Evolutionary conservation across 2,888 invertebrate species (phyloP).

Genomic region (Hypercompe scribonia): DNA sequence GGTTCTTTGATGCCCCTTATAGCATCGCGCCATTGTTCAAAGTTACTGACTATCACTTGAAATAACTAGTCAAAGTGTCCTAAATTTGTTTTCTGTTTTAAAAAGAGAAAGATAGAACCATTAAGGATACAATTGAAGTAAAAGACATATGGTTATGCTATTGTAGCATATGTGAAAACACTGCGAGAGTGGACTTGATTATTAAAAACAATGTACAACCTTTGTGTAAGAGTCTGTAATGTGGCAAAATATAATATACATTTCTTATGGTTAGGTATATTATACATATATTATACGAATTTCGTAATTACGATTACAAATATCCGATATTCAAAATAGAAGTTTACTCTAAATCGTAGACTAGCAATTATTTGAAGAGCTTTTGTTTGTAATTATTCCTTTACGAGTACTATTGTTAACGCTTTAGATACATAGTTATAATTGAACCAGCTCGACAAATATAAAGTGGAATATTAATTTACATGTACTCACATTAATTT

Average conservation of each 20-base stretch:
- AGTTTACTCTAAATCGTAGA: neutral
- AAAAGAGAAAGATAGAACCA: constrained; percentile 30
- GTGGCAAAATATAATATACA: too few species aligned
- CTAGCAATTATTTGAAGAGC: too few species aligned
- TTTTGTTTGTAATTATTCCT: too few species aligned
- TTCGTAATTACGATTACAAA: neutral
- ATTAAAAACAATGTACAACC: neutral
- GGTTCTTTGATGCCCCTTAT: constrained; percentile 56
- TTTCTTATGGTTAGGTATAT: too few species aligned
- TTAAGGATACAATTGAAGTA: constrained; percentile 30
- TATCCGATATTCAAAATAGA: neutral
- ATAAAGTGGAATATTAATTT: too few species aligned
- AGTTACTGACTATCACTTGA: constrained; percentile 42
- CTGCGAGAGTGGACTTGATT: neutral
- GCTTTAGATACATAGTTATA: too few species aligned
- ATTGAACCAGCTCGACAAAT: too few species aligned
- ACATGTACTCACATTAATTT: too few species aligned
- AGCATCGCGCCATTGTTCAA: constrained; percentile 42
- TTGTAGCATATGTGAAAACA: constrained; percentile 9
- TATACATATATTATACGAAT: neutral
- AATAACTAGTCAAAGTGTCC: constrained; percentile 39
- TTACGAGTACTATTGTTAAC: too few species aligned
- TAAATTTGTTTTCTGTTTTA: constrained; percentile 32
- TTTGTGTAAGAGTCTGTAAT: too few species aligned
- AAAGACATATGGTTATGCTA: constrained; percentile 19